Evolutionary conservation across 2,797 vertebrate species (phyloP).

Genomic region (Tangara arthus): DNA sequence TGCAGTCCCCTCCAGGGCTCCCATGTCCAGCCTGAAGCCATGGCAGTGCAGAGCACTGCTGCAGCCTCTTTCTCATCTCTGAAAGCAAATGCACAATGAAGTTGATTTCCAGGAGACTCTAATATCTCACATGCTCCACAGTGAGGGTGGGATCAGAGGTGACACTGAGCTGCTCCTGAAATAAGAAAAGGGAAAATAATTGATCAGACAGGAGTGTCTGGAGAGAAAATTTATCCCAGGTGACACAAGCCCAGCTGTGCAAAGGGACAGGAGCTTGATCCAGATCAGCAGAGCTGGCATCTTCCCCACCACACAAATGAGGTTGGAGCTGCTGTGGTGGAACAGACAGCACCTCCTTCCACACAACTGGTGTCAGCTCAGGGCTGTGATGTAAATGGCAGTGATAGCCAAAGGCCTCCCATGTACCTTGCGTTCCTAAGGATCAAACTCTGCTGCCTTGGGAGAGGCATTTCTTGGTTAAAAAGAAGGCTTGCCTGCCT

Average conservation of each 20-base stretch:
- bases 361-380: background rate
- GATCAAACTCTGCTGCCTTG: background rate
- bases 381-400: background rate
- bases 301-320: rapidly evolving
- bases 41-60: rapidly evolving
- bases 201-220: background rate
- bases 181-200: rapidly evolving
- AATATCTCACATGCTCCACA: background rate
- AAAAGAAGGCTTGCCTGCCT: background rate
- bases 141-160: background rate
- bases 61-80: background rate
- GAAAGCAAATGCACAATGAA: rapidly evolving
- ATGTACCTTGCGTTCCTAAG: background rate
- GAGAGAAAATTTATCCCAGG: background rate
- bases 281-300: background rate
- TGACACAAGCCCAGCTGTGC: background rate
- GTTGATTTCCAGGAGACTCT: background rate
- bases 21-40: background rate
- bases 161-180: background rate
- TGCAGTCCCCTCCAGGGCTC: background rate
- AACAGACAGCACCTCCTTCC: background rate
- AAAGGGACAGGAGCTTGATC: background rate
- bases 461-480: background rate
- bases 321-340: background rate
- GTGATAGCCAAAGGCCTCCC: background rate